phyloP scores from a whole-genome alignment of 2,797 vertebrate genomes.

The Emys orbicularis region DNA sequence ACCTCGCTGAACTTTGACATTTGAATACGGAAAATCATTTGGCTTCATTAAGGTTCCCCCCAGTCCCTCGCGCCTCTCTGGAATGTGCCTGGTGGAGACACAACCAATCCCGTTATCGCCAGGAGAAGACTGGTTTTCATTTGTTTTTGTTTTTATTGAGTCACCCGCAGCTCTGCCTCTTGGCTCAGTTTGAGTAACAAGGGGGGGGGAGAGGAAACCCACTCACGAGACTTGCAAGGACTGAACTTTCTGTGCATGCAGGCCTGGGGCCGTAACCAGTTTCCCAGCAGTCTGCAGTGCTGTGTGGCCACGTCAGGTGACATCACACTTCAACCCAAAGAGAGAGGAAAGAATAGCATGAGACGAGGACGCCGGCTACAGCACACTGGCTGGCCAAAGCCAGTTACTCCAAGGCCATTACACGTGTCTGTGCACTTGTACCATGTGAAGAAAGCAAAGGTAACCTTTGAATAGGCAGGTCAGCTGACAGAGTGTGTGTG shows the following conservation, averaged over 20 bases:
- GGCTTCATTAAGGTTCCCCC: slow-evolving; percentile 42
- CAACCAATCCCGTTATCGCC: slow-evolving; percentile 74
- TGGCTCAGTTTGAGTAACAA: background rate
- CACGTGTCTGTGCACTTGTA: background rate
- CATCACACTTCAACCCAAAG: background rate
- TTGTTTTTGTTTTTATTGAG: slow-evolving; percentile 43
- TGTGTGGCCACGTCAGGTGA: background rate
- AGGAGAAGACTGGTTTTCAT: slow-evolving; percentile 69
- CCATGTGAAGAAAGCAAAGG: background rate
- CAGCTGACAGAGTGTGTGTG: background rate
- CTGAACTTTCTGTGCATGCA: background rate
- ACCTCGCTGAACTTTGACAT: slow-evolving; percentile 51
- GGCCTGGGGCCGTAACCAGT: background rate
- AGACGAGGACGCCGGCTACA: background rate
- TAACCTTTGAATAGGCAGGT: background rate
- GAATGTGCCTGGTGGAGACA: slow-evolving; percentile 76
- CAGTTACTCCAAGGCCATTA: background rate
- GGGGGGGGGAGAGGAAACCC: background rate
- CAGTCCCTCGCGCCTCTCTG: slow-evolving; percentile 62
- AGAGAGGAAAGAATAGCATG: background rate
- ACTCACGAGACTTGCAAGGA: background rate
- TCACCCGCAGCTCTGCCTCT: background rate
- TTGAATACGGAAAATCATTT: slow-evolving; percentile 47
- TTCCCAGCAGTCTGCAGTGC: background rate
- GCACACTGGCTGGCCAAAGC: background rate